phyloP scores from a whole-genome alignment of 2,888 invertebrate genomes.

The Mongoloraphidia duomilia region DNA sequence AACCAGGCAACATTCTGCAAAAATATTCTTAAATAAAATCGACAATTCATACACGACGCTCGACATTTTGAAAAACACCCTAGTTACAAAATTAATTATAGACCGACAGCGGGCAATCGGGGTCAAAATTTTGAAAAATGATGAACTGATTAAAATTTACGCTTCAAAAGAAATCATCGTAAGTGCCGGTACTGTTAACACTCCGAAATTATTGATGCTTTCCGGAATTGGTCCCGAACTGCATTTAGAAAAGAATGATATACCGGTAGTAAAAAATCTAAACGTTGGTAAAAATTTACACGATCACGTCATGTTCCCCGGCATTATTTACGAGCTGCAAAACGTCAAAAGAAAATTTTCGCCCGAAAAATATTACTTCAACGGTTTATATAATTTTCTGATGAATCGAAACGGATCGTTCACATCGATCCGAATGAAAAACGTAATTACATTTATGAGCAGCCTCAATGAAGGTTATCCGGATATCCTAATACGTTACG shows the following conservation, averaged over 20 bases:
- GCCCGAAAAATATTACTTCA: slow-evolving; percentile 6
- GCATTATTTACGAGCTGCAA: slow-evolving; percentile 3
- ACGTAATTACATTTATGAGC: slow-evolving; percentile 35
- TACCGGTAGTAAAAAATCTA: slow-evolving; percentile 27
- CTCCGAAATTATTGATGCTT: slow-evolving; percentile 44
- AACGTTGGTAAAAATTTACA: slow-evolving; percentile 31
- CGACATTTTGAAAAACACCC: slow-evolving; percentile 22
- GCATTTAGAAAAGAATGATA: slow-evolving; percentile 24
- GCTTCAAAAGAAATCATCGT: slow-evolving; percentile 42
- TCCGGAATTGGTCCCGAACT: slow-evolving; percentile 35
- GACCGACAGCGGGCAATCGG: slow-evolving; percentile 26
- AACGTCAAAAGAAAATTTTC: neutral
- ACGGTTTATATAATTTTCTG: slow-evolving; percentile 31
- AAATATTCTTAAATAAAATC: slow-evolving; percentile 38
- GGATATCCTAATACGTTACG: slow-evolving; percentile 39
- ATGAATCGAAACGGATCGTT: slow-evolving; percentile 35
- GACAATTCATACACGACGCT: slow-evolving; percentile 40
- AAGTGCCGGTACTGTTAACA: slow-evolving; percentile 47
- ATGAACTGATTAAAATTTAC: slow-evolving; percentile 18
- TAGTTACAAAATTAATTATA: slow-evolving; percentile 39
- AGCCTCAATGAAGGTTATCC: slow-evolving; percentile 35
- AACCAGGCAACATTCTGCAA: slow-evolving; percentile 35
- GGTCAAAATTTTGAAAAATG: slow-evolving; percentile 25
- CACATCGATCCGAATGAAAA: slow-evolving; percentile 28
- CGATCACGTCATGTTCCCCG: slow-evolving; percentile 22